phyloP scores from a whole-genome alignment of 2,113 vertebrate species.

The Brachypodius melanocephalos region DNA sequence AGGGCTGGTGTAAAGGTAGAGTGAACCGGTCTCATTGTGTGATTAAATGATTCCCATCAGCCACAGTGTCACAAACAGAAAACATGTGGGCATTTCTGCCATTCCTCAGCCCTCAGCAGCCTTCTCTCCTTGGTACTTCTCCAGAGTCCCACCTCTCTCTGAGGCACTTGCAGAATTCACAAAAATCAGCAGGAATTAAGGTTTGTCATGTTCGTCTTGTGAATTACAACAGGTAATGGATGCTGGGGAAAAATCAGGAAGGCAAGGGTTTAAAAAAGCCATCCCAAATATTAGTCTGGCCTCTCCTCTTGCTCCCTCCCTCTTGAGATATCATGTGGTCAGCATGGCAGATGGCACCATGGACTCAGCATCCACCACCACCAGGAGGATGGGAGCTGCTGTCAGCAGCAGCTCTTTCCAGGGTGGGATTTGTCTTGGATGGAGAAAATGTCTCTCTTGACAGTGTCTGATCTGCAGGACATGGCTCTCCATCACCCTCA shows the following conservation, averaged over 20 bases:
- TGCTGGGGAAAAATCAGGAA: not conserved
- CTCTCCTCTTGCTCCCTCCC: not conserved
- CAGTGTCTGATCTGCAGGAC: not conserved
- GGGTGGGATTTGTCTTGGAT: not conserved
- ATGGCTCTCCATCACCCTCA: not conserved
- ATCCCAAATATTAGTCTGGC: not conserved
- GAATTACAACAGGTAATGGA: not conserved
- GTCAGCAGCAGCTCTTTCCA: not conserved
- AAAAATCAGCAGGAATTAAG: not conserved
- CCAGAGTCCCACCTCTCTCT: not conserved
- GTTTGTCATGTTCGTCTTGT: not conserved
- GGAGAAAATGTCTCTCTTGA: not conserved
- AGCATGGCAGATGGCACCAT: accelerated
- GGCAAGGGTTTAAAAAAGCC: not conserved
- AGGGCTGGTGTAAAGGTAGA: not conserved
- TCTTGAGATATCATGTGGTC: not conserved
- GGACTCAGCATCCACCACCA: not conserved
- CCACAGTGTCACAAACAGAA: not conserved
- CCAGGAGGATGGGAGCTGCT: not conserved
- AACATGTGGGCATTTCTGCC: slow-evolving; percentile 27
- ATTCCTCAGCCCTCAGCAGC: not conserved
- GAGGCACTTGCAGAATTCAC: not conserved
- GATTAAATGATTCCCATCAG: not conserved
- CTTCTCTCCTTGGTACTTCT: not conserved
- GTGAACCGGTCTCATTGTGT: accelerated